Base-by-base conservation (phyloP, 2,888 invertebrate species). In the Endotricha flammealis region DNA sequence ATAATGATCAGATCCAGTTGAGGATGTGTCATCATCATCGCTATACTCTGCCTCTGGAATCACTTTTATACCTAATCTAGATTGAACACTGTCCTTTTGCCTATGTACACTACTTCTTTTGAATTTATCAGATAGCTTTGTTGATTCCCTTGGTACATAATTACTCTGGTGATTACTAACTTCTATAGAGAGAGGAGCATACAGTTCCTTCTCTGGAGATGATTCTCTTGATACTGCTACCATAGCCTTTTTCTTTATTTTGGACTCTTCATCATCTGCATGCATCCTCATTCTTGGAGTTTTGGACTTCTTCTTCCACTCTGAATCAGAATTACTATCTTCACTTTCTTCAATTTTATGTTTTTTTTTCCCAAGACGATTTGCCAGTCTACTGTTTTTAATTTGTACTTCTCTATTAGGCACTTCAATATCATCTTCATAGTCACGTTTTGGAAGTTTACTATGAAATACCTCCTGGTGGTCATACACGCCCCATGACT, bases 191-290 rank as follows among this genome's bases (percentile, higher is more conserved):
- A 86, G 50, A 38, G 83, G 75, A 33, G 83, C 73, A 71, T 62
- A 82, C 34, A 48, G 51, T 36, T 74, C 71, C 24, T 54, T 58
- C 22, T 62, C 57, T 13, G 37, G 39, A 22, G 41, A 42, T 24
- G 32, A 12, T 9, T 64, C 57, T 44, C 57, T 49, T 10, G 53
- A 45, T 37, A 50, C 50, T 53, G 53, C 64, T 38, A 38, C 50
- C 42, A 41, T 35, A 45, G 55, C 60, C 53, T 52, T 72, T 53
- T 53, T 77, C 54, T 71, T 79, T 48, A 59, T 74, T 59, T 90
- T 91, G 37, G 90, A 89, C 68, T 94, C 93, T 72, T 93, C 93
- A 62, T 95, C 95, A 73, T 95, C 95, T n/a, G 95, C 95, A 70
- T 92, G 93, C 95, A 95, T 95, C 54, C 93, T 85, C 94, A 95